These are phyloP conservation scores for Leptinotarsa texana DNA, from an alignment of 1,140 invertebrate genomes.

Conservation along the genomic window DNA sequence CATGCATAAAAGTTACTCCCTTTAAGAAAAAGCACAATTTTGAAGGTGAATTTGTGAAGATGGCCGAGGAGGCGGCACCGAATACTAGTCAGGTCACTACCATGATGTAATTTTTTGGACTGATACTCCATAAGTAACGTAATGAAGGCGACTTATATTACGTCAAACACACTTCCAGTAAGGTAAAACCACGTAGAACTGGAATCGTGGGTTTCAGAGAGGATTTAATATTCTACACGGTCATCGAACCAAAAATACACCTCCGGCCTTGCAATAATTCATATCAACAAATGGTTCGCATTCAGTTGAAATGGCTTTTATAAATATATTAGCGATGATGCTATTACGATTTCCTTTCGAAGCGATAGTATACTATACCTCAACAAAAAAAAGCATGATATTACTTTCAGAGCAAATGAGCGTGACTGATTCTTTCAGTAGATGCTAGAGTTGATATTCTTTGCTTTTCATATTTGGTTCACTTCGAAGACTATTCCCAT, in stretches of 20 bases:
- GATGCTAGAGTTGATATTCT: neutral
- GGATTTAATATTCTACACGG: constrained; percentile 3
- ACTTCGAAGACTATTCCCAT: no score
- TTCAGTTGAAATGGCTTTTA: constrained; percentile 6
- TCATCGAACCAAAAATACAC: constrained; percentile 8
- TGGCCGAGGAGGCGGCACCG: neutral
- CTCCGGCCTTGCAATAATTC: neutral
- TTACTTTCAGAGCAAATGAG: constrained; percentile 2
- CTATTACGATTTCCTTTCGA: neutral
- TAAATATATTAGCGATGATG: constrained; percentile 4
- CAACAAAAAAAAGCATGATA: neutral
- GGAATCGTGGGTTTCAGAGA: neutral
- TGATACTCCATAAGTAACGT: neutral
- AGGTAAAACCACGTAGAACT: neutral
- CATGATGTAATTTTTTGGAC: constrained; percentile 1
- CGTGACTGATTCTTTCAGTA: neutral
- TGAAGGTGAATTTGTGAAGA: no score
- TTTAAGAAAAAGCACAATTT: no score
- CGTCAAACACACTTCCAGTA: neutral
- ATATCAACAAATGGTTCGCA: constrained; percentile 3
- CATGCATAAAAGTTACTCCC: no score
- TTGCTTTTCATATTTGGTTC: neutral
- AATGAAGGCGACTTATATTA: neutral
- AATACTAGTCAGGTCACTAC: neutral
- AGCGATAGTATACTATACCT: neutral